Base-by-base conservation (phyloP, 1,140 invertebrate species). In the Hormaphis cornu region DNA sequence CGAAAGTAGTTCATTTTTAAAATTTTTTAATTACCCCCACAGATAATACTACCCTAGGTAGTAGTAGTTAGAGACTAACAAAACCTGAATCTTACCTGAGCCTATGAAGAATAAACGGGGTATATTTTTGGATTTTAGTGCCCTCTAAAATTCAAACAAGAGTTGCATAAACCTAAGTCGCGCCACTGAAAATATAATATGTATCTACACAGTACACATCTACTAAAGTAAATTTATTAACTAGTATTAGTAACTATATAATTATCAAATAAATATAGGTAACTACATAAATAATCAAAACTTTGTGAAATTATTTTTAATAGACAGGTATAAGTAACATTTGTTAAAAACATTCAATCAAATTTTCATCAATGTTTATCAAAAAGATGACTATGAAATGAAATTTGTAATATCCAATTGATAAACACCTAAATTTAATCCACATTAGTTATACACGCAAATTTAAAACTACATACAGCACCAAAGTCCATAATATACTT, bases 401-500 rank as follows among this genome's bases (percentile, higher is more conserved):
- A 24, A 58, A 58, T 58, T 24, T 40, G 20, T 58, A 37, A 37
- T 58, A 40, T 40, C 35, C 33, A 40, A 16, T 58, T 58, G 54
- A 58, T 24, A 40, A 37, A 58, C 54, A 58, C 54, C 35, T 58
- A 58, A 58, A 20, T 35, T 22, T 12, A 56, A 37, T 22, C 20
- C 14, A 56, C 24, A 22, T 56, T 37, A 56, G 18, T 10, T 56
- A 35, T 35, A 48, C 40, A 40, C 37, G 33, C 14, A 54, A 30
- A 42, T 42, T 4, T n/a, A 40, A 37, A 20, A 8, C n/a, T n/a
- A n/a, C n/a, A 37, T 22, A 58, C 54, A 58, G 54, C 40, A 58
- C 54, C 54, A 58, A 58, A 58, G 54, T 58, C 54, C 54, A 58
- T 58, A 37, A 37, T 7, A 58, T 58, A 58, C 24, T 58, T 58